Conservation (phyloP, 2,797 vertebrate species). For the Sebastes baramenuke region DNA sequence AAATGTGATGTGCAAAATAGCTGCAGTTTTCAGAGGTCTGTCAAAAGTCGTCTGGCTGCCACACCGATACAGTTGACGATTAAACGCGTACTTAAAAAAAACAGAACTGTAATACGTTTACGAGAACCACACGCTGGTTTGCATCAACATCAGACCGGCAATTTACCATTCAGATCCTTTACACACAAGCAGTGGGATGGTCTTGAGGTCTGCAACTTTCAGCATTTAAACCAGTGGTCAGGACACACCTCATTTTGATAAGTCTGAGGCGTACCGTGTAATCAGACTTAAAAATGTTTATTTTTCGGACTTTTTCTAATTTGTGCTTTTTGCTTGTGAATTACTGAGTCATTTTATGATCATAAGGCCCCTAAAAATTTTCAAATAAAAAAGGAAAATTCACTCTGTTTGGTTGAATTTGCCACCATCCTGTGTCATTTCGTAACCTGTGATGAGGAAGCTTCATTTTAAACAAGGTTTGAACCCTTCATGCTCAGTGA, state of each 20-base stretch:
- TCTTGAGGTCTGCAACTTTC: not conserved
- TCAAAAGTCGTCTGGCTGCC: not conserved
- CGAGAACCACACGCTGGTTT: not conserved
- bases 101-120: not conserved
- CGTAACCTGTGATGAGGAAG: not conserved
- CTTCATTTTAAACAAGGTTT: not conserved
- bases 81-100: not conserved
- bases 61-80: not conserved
- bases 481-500: not conserved
- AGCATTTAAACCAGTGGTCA: not conserved
- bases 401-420: not conserved
- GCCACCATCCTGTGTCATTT: not conserved
- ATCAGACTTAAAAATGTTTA: not conserved
- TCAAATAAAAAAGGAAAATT: not conserved
- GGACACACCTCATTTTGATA: not conserved
- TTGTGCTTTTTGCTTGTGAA: not conserved
- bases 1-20: constrained; percentile 30
- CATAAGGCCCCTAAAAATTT: not conserved
- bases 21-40: not conserved
- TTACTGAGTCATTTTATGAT: not conserved
- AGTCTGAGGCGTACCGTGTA: fast-evolving
- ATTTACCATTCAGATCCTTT: not conserved
- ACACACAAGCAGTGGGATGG: not conserved
- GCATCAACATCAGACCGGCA: not conserved
- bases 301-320: not conserved